Conservation (phyloP, 2,797 vertebrate genomes). For the Xenops minutus region DNA sequence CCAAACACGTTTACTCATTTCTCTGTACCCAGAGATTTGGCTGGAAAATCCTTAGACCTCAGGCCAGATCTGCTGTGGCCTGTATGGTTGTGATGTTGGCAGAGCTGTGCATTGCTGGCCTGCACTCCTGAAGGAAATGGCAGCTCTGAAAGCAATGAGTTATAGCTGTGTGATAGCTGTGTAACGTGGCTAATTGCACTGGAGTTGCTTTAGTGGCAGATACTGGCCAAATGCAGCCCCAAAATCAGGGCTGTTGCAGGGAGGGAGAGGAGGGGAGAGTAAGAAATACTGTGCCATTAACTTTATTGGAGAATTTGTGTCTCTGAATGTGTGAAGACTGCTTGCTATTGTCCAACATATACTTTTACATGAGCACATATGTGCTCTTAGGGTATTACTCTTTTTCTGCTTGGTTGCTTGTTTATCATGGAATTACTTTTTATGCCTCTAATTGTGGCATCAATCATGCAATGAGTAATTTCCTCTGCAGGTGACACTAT, state of each 20-base stretch:
- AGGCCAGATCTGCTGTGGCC: not conserved
- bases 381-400: not conserved
- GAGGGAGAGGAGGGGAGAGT: not conserved
- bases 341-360: not conserved
- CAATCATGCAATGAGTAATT: conserved; percentile 46
- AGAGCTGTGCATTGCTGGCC: not conserved
- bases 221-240: not conserved
- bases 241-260: rapidly evolving
- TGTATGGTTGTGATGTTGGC: not conserved
- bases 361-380: not conserved
- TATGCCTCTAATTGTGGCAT: conserved; percentile 52
- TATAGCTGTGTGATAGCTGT: not conserved
- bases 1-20: not conserved
- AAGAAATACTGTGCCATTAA: not conserved
- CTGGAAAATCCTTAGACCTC: not conserved
- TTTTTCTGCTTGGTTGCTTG: not conserved
- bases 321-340: not conserved
- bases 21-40: not conserved
- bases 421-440: conserved; percentile 51
- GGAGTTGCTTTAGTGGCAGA: not conserved
- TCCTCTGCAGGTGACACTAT: conserved; percentile 47
- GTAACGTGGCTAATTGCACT: not conserved
- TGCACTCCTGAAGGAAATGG: not conserved
- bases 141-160: not conserved
- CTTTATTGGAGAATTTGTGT: not conserved